Base-by-base conservation (phyloP, 1,140 invertebrate species). In the Stratiolaelaps scimitus region DNA sequence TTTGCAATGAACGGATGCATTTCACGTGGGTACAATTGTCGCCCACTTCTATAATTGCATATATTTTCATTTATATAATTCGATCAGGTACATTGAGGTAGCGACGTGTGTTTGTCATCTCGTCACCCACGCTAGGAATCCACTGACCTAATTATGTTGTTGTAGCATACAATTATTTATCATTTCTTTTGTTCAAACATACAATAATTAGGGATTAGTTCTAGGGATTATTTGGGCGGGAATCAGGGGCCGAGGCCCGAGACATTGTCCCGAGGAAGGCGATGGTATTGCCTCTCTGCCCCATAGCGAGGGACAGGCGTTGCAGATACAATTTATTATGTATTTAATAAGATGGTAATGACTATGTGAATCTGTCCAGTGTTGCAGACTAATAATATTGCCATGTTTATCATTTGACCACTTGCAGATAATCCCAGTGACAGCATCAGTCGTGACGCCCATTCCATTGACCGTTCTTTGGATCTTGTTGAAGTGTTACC, bases 381-480 rank as follows among this genome's bases (percentile, higher is more conserved):
- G 13, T 44, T 30, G 53, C 44, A 45, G n/a, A 20, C 19, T 48
- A 20, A 28, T 7, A 69, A 68, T 65, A 67, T 68, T 4, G 66
- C 68, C 1, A 67, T 71, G 48, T 34, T 15, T 30, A 67, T 72
- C 69, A 72, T 73, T 66, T 67, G 2, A 15, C 69, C 65, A 65
- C 43, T 75, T 74, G 79, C 68, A 71, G 81, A 86, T 89, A 69
- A 80, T 89, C 64, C 92, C 91, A 13, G 88, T 95, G 0, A 82
- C 88, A 2, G 85, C 88, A 29, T 89, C 91, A 17, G 84, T 92
- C 40, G 92, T 97, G 85, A 97, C 92, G 0, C 92, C 92, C 20
- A 71, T 95, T 29, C 91, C 92, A 0, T 79, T 95, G 69, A 65
- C 67, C 2, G 65, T 70, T 17, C 56, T 68, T 2, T 72, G 66